These are phyloP conservation scores for Genyomyrus donnyi DNA, from an alignment of 2,113 vertebrate species.

Conservation along the genomic window DNA sequence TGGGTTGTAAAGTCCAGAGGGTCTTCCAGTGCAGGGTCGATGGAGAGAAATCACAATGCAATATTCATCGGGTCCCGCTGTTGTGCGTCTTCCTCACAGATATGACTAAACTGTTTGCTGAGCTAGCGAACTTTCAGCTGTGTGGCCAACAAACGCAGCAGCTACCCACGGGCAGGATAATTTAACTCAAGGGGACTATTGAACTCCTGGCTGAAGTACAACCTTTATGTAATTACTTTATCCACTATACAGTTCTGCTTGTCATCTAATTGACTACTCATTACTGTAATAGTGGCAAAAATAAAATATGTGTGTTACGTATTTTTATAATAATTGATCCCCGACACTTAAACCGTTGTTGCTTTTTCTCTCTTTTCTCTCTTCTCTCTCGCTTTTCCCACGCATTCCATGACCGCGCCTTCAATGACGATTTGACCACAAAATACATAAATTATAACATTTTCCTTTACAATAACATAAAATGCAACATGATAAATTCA, in stretches of 20 bases:
- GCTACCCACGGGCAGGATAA: not conserved
- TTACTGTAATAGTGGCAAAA: not conserved
- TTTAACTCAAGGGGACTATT: not conserved
- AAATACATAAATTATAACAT: not conserved
- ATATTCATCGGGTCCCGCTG: no score
- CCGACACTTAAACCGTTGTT: not conserved
- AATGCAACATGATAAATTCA: not conserved
- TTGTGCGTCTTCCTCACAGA: no score
- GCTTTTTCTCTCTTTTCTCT: not conserved
- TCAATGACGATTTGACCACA: not conserved
- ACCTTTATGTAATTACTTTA: not conserved
- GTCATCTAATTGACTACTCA: not conserved
- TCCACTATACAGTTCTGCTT: not conserved
- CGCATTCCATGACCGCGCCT: not conserved
- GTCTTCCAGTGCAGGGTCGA: no score
- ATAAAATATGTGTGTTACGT: not conserved
- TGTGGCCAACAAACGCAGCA: no score
- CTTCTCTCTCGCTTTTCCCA: not conserved
- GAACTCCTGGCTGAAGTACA: not conserved
- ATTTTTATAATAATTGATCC: not conserved
- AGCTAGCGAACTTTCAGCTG: no score
- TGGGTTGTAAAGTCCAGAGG: no score
- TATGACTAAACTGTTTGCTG: no score
- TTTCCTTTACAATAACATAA: not conserved
- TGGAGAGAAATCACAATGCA: no score